Base-by-base conservation (phyloP, 2,113 vertebrate genomes). In the Leptodactylus fuscus region DNA sequence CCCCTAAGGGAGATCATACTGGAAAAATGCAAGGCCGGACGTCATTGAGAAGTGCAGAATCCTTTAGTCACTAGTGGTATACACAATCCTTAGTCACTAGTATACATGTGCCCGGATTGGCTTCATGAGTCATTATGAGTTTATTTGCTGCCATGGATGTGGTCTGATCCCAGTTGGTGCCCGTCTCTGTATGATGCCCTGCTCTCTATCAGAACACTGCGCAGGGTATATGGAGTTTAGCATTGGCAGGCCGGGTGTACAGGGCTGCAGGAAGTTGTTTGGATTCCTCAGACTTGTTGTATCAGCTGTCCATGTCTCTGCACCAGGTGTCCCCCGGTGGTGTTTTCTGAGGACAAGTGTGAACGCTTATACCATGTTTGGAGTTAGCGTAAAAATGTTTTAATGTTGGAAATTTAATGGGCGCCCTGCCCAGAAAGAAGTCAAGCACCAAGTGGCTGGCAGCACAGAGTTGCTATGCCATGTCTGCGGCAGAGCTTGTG, bases 341-440 rank as follows among this genome's bases (percentile, higher is more conserved):
- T 79, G 76, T 60, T 79, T 58, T 79, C 34, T 58, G 29, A 83
- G 71, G 82, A 83, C 69, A 58, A 41, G 73, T 41, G 70, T 62
- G 51, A 83, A 62, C 3, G 73, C 60, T 79, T 41, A 79, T 41
- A 60, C 76, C 76, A 79, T 79, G 34, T 79, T 79, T 79, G 76
- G 76, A 60, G 34, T 79, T 36, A 15, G 53, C 0, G 18, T 16
- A 46, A 29, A 49, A 76, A 76, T 20, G 20, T n/a, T 55, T 36
- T 55, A 78, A n/a, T 55, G 75, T 58, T 79, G 15, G 32, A 24
- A 16, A 60, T 38, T n/a, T 11, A 27, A 27, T 10, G 20, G 76
- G 18, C 34, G 16, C 51, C 11, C 3, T 60, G 32, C 76, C 51
- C 53, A 60, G 74, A 76, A 20, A 32, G 13, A 41, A 24, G 4